A percentile compares a stretch with the other conserved stretches of the same genome.
Conservation (phyloP, 30 jellyfish, hydroid and myxozoan genomes). For the Aurelia sp. region DNA sequence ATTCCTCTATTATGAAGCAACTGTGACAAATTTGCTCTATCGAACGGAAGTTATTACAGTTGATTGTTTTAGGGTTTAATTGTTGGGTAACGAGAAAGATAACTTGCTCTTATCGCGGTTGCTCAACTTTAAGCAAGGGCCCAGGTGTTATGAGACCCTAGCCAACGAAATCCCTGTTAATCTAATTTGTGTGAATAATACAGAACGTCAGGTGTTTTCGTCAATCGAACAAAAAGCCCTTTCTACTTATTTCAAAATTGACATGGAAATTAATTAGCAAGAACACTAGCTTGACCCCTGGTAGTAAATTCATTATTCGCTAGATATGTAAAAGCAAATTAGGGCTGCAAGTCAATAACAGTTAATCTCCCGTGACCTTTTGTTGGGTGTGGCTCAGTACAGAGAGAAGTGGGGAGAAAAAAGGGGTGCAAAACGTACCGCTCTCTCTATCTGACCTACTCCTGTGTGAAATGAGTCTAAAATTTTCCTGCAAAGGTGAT, state of each 20-base stretch:
- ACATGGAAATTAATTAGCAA: constrained; percentile 45
- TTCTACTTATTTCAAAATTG: constrained; percentile 43
- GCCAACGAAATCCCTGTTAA: constrained; percentile 37
- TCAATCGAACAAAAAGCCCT: constrained; percentile 36
- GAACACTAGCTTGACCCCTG: constrained; percentile 67
- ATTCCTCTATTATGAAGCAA: background rate
- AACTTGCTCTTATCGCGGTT: background rate
- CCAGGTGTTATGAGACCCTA: constrained; percentile 66
- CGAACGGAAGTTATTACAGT: background rate
- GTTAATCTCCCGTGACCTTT: constrained; percentile 48
- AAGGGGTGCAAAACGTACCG: constrained; percentile 56
- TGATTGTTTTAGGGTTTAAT: background rate
- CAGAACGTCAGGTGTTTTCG: constrained; percentile 66
- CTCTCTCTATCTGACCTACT: constrained; percentile 19
- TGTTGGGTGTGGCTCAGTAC: constrained; percentile 69
- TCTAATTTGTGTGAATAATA: constrained; percentile 55
- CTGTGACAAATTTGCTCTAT: background rate
- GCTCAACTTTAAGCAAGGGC: constrained; percentile 6
- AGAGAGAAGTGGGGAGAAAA: constrained; percentile 58
- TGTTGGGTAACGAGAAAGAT: background rate
- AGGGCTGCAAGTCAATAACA: constrained; percentile 11
- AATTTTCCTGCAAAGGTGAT: background rate
- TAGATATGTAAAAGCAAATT: background rate
- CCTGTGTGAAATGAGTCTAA: background rate
- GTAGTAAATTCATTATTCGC: constrained; percentile 4